Evolutionary conservation across 2,797 vertebrate species (phyloP).

Genomic region (Myotis vivesi): DNA sequence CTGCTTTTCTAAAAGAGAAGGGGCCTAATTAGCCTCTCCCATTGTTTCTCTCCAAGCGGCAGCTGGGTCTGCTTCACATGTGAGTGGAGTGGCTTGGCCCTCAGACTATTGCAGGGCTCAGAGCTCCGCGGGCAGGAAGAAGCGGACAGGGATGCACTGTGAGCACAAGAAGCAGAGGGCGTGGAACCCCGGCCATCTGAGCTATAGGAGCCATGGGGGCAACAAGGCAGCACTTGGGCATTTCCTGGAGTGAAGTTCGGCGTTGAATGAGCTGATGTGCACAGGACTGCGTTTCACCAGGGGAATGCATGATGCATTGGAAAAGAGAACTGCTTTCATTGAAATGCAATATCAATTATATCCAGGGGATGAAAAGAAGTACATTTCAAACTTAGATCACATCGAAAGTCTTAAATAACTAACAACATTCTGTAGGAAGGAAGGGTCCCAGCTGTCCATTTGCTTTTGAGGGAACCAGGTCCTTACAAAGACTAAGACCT

Average conservation of each 20-base stretch:
- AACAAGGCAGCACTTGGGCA: neutral
- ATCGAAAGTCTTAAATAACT: neutral
- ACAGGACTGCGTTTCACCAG: neutral
- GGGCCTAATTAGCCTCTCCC: neutral
- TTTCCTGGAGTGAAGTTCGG: neutral
- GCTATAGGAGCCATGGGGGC: neutral
- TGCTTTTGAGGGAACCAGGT: neutral
- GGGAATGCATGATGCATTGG: neutral
- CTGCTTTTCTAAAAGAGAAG: conserved; percentile 2
- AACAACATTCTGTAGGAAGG: neutral
- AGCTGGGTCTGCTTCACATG: neutral
- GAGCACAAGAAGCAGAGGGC: neutral
- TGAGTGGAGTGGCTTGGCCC: neutral
- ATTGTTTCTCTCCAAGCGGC: neutral
- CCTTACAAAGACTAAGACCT: neutral
- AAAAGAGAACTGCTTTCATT: neutral
- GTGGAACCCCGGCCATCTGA: neutral
- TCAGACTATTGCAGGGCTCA: too few relatives aligned
- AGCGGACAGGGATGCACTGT: neutral
- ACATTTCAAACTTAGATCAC: neutral
- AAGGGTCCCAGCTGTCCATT: neutral
- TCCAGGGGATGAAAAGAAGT: neutral
- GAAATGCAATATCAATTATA: neutral
- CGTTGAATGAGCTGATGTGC: neutral
- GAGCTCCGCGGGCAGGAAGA: neutral